Conservation (phyloP, 2,113 vertebrate species). For the Helogale parvula region DNA sequence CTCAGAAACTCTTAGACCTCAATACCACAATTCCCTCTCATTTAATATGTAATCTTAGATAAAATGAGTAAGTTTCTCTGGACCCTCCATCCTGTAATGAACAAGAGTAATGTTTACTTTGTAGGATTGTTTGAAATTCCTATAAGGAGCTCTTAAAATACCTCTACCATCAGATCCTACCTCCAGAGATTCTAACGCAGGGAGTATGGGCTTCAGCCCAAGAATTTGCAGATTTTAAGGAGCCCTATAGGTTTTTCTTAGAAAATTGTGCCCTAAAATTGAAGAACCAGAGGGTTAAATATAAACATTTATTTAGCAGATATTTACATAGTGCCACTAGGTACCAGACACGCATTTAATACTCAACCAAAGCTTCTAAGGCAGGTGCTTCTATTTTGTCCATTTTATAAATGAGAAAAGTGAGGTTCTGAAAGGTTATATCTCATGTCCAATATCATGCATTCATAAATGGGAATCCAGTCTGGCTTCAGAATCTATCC, state of each 20-base stretch:
- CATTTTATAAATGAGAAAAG: background rate
- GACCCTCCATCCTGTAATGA: background rate
- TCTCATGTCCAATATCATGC: background rate
- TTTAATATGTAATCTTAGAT: background rate
- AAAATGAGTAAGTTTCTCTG: background rate
- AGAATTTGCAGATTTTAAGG: background rate
- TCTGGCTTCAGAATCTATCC: background rate
- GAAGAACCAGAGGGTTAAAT: background rate
- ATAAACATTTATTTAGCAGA: background rate
- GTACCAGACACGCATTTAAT: background rate
- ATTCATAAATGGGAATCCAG: background rate
- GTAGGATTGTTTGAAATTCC: background rate
- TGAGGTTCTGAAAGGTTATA: background rate
- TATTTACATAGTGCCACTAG: background rate
- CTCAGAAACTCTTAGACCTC: background rate
- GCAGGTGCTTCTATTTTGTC: background rate
- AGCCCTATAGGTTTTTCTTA: background rate
- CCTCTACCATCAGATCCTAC: background rate
- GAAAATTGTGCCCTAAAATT: background rate
- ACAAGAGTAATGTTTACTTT: background rate
- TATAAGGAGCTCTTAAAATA: background rate
- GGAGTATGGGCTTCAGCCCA: background rate
- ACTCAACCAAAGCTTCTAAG: background rate
- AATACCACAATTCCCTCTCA: background rate
- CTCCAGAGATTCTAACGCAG: background rate